Percentiles rank a stretch among this genome's conserved stretches.
phyloP scores from a whole-genome alignment of 2,888 invertebrate species.

The Eupithecia inturbata region DNA sequence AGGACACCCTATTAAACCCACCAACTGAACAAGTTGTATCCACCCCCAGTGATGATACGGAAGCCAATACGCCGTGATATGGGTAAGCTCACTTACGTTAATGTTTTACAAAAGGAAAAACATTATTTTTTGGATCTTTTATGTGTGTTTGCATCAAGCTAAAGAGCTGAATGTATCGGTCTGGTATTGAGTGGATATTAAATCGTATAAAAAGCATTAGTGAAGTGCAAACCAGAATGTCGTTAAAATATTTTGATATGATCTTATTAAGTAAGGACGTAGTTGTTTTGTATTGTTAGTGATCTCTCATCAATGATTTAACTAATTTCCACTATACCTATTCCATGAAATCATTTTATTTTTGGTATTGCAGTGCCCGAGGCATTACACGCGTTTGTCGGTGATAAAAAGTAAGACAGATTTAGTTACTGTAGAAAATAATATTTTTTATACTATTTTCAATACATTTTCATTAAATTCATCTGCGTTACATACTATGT shows the following conservation, averaged over 20 bases:
- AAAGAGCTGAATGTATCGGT: not conserved
- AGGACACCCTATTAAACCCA: slow-evolving; percentile 23
- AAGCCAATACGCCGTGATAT: slow-evolving; percentile 30
- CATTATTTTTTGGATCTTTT: slow-evolving; percentile 34
- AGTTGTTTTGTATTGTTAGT: slow-evolving; percentile 32
- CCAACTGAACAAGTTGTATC: slow-evolving; percentile 39
- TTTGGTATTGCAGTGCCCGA: too few relatives aligned
- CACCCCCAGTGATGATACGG: slow-evolving; percentile 28
- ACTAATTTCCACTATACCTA: not conserved
- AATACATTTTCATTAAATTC: too few relatives aligned
- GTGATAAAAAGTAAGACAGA: too few relatives aligned
- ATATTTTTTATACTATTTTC: too few relatives aligned
- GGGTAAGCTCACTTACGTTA: slow-evolving; percentile 14
- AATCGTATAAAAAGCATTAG: not conserved
- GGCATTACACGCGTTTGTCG: too few relatives aligned
- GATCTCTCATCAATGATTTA: slow-evolving; percentile 33
- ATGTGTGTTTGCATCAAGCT: not conserved
- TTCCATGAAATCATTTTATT: too few relatives aligned
- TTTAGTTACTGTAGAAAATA: too few relatives aligned
- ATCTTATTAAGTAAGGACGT: slow-evolving; percentile 32
- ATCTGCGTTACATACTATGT: too few relatives aligned
- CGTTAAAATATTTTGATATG: slow-evolving; percentile 41
- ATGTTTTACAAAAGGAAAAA: slow-evolving; percentile 8
- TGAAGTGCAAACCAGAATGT: slow-evolving; percentile 7
- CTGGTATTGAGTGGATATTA: not conserved